Conservation (phyloP, 2,888 invertebrate genomes). For the Caenorhabditis panamensis region DNA sequence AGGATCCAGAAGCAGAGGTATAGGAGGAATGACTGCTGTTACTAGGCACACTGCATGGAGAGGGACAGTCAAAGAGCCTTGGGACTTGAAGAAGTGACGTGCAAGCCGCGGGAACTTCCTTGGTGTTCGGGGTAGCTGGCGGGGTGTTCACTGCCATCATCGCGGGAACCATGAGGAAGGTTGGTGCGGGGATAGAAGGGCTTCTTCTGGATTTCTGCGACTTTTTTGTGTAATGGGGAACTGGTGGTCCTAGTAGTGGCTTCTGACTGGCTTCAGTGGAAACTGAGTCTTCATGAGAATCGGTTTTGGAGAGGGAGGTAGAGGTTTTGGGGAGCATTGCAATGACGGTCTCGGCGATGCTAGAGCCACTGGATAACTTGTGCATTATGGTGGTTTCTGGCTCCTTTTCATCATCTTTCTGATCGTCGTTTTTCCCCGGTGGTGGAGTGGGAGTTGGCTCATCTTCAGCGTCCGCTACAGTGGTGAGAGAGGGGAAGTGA, state of each 20-base stretch:
- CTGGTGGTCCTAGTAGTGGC: slow-evolving; percentile 60
- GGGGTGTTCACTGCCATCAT: slow-evolving; percentile 73
- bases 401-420: slow-evolving; percentile 17
- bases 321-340: slow-evolving; percentile 60
- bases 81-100: slow-evolving; percentile 67
- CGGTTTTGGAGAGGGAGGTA: slow-evolving; percentile 59
- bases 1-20: slow-evolving; percentile 71
- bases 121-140: slow-evolving; percentile 66
- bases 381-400: slow-evolving; percentile 46
- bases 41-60: slow-evolving; percentile 71
- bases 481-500: slow-evolving; percentile 59
- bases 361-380: slow-evolving; percentile 64
- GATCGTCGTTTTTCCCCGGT: slow-evolving; percentile 31
- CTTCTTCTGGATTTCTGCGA: slow-evolving; percentile 33
- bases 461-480: slow-evolving; percentile 42
- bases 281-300: slow-evolving; percentile 67
- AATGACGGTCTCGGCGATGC: slow-evolving; percentile 70
- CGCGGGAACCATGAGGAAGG: slow-evolving; percentile 74
- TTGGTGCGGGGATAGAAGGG: slow-evolving; percentile 70
- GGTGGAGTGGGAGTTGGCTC: slow-evolving; percentile 37
- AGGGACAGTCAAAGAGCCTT: slow-evolving; percentile 71
- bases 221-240: slow-evolving; percentile 52
- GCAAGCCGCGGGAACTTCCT: slow-evolving; percentile 43
- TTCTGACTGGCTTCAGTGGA: slow-evolving; percentile 69
- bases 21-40: slow-evolving; percentile 73